Percentiles rank a stretch among this genome's conserved stretches.
These are phyloP conservation scores for Myanophis thanlyinensis DNA, from an alignment of 2,113 vertebrate genomes.

Conservation along the genomic window DNA sequence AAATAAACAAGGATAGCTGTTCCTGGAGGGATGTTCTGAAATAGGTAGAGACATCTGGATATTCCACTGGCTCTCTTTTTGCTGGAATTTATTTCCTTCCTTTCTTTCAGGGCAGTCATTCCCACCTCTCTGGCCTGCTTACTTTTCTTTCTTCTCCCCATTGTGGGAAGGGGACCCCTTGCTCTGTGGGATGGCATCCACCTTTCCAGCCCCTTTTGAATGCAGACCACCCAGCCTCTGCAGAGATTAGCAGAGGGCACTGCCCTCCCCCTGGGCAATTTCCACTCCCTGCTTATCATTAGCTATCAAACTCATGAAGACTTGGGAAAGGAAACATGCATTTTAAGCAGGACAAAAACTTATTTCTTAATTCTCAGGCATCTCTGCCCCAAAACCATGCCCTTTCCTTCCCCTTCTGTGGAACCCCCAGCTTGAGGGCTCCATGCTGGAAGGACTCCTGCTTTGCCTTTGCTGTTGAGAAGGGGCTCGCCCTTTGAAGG, in stretches of 20 bases:
- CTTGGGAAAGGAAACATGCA: neutral
- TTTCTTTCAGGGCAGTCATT: conserved; percentile 36
- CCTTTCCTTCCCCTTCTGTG: neutral
- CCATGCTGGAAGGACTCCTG: neutral
- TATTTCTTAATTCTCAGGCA: neutral
- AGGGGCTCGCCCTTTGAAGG: no score
- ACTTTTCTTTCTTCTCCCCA: conserved; percentile 41
- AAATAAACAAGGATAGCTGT: conserved; percentile 42
- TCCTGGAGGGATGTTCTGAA: conserved; percentile 55
- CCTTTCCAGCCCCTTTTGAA: conserved; percentile 45
- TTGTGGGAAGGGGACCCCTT: neutral
- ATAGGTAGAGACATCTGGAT: conserved; percentile 65
- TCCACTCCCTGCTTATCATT: neutral
- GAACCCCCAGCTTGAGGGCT: neutral
- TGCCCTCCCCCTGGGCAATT: conserved; percentile 24
- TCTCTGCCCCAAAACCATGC: neutral
- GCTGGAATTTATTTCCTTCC: conserved; percentile 37
- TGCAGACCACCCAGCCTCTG: conserved; percentile 54
- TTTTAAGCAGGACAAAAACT: neutral
- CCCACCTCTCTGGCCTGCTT: conserved; percentile 28
- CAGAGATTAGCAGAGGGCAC: neutral
- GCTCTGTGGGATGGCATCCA: conserved; percentile 16
- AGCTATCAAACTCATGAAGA: conserved; percentile 32
- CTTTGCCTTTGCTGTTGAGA: neutral
- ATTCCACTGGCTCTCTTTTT: conserved; percentile 68